Conservation (phyloP, 2,888 invertebrate species). For the Cylloceria caligata region DNA sequence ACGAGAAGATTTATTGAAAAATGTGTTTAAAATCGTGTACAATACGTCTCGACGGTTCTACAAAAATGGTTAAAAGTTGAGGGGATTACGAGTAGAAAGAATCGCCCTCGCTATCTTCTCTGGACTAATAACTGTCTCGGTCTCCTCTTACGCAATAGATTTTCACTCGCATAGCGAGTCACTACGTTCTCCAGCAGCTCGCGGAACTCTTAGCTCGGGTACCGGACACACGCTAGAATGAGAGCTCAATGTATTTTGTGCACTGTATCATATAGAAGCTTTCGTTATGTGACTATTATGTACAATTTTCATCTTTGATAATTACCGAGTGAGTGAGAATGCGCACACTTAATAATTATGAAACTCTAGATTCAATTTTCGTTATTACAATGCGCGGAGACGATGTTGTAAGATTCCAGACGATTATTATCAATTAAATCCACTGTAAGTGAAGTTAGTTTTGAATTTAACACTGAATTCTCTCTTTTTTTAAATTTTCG, state of each 20-base stretch:
- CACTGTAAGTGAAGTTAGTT: no score
- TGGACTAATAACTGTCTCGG: constrained; percentile 47
- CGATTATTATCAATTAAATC: no score
- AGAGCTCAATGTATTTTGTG: constrained; percentile 14
- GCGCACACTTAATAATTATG: neutral
- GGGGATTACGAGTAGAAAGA: neutral
- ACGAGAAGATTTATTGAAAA: neutral
- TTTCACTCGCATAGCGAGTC: constrained; percentile 54
- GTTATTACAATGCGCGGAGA: neutral
- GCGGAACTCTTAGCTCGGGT: neutral
- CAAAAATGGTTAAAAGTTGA: constrained; percentile 11
- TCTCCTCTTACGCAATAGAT: constrained; percentile 54
- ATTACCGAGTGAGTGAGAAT: neutral
- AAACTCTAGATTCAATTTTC: neutral
- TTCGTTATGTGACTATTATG: constrained; percentile 22
- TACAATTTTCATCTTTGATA: neutral
- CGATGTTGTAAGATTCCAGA: no score
- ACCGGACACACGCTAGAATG: neutral
- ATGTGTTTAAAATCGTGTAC: neutral
- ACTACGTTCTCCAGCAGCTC: constrained; percentile 30
- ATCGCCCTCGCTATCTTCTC: constrained; percentile 44
- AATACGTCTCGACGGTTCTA: neutral
- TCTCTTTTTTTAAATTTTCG: no score
- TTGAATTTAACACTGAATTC: no score
- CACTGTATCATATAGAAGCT: neutral